Evolutionary conservation across 2,797 vertebrate species (phyloP).

Genomic region (Sebastes wilsoni): DNA sequence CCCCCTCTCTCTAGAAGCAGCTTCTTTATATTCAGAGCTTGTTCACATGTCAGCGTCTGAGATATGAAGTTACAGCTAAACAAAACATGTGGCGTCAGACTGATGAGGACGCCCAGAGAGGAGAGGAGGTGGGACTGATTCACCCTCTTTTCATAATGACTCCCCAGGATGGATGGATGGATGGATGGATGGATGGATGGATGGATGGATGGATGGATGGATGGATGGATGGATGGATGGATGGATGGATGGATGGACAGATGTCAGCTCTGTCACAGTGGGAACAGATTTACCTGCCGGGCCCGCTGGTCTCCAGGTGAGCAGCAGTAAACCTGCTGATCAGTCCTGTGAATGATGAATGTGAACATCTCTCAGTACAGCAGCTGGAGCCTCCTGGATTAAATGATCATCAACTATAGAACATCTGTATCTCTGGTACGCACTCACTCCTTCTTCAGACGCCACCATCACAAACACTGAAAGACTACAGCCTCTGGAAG

Average conservation of each 20-base stretch:
- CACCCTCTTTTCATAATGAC: conserved; percentile 25
- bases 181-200: no score
- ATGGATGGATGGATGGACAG: neutral
- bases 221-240: no score
- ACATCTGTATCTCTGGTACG: neutral
- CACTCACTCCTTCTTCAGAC: conserved; percentile 4
- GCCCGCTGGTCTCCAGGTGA: no score
- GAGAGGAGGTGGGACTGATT: neutral
- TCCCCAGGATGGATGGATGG: neutral
- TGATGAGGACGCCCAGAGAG: no score
- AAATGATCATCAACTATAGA: neutral
- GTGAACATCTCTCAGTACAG: neutral
- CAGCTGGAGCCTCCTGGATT: neutral
- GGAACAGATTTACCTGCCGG: no score
- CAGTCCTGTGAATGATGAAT: neutral
- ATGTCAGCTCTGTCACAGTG: conserved; percentile 39
- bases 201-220: no score
- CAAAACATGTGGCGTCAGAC: no score
- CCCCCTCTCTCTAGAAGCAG: no score
- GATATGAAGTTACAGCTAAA: no score
- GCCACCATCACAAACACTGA: neutral
- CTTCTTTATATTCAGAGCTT: no score
- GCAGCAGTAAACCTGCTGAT: conserved; percentile 55
- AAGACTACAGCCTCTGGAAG: neutral
- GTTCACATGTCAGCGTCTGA: no score